phyloP scores from a whole-genome alignment of 2,888 invertebrate genomes.

The Caradrina clavipalpis region DNA sequence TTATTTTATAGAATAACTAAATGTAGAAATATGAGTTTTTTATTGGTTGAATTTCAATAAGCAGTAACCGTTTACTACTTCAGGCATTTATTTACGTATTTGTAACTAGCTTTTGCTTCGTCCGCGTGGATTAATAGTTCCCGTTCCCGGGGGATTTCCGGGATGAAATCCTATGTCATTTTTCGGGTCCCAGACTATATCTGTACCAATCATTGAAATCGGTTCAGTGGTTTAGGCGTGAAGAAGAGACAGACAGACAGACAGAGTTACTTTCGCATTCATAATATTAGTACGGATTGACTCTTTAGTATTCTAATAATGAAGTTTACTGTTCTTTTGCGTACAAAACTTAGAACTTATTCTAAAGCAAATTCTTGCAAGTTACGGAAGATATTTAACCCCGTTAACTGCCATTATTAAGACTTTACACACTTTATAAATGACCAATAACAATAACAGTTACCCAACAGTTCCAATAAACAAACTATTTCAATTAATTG shows the following conservation, averaged over 20 bases:
- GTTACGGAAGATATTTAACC: background rate
- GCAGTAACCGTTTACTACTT: background rate
- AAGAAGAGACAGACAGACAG: too few relatives aligned
- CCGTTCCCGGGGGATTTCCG: too few relatives aligned
- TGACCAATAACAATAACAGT: constrained; percentile 26
- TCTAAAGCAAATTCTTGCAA: constrained; percentile 1
- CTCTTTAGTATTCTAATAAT: constrained; percentile 18
- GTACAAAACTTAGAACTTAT: constrained; percentile 2
- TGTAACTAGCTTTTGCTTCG: too few relatives aligned
- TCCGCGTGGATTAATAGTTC: too few relatives aligned
- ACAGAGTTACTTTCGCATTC: too few relatives aligned
- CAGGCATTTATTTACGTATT: constrained; percentile 12
- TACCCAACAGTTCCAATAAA: constrained; percentile 20
- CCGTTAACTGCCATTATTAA: background rate
- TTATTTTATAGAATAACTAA: constrained; percentile 52
- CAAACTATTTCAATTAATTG: constrained; percentile 42
- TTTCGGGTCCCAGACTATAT: too few relatives aligned
- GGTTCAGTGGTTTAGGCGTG: too few relatives aligned
- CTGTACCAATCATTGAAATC: too few relatives aligned
- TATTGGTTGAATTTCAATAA: constrained; percentile 28
- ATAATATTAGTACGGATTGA: too few relatives aligned
- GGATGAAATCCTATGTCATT: too few relatives aligned
- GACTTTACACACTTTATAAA: background rate
- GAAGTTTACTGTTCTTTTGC: background rate
- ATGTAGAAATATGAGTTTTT: constrained; percentile 19